These are phyloP conservation scores for Pantala flavescens DNA, from an alignment of 1,140 invertebrate genomes.

Conservation along the genomic window DNA sequence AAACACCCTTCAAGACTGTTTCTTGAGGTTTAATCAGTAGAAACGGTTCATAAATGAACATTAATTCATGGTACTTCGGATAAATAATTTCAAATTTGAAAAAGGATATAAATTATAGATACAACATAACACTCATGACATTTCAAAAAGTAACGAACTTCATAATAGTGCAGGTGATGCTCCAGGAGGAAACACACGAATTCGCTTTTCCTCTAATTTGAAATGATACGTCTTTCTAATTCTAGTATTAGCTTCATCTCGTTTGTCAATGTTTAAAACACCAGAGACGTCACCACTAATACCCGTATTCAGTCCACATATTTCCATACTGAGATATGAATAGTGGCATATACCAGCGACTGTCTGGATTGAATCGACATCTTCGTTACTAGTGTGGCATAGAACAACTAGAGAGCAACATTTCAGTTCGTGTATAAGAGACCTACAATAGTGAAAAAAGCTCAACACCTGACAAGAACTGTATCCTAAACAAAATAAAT, in stretches of 20 bases:
- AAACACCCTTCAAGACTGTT: too few relatives aligned
- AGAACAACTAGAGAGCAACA: slow-evolving; percentile 4
- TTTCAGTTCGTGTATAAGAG: not conserved
- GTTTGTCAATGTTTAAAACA: slow-evolving; percentile 41
- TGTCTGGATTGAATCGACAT: slow-evolving; percentile 29
- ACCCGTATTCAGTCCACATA: slow-evolving; percentile 53
- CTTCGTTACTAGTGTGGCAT: slow-evolving; percentile 14
- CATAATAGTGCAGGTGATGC: slow-evolving; percentile 19
- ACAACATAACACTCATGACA: too few relatives aligned
- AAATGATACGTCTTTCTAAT: slow-evolving; percentile 45
- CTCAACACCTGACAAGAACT: slow-evolving; percentile 40
- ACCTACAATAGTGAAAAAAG: slow-evolving; percentile 38
- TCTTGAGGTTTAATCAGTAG: too few relatives aligned
- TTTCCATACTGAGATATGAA: slow-evolving; percentile 47
- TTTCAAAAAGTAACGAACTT: too few relatives aligned
- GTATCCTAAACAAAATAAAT: slow-evolving; percentile 51
- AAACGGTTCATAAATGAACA: too few relatives aligned
- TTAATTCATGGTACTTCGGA: too few relatives aligned
- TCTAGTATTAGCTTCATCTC: slow-evolving; percentile 35
- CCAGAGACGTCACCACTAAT: slow-evolving; percentile 56
- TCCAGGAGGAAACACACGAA: slow-evolving; percentile 56
- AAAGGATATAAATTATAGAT: too few relatives aligned
- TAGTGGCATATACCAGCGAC: slow-evolving; percentile 47
- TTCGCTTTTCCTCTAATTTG: slow-evolving; percentile 57
- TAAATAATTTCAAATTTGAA: too few relatives aligned